These are phyloP conservation scores for Pantelozetes paolii DNA, from an alignment of 2,888 invertebrate genomes.

Conservation along the genomic window DNA sequence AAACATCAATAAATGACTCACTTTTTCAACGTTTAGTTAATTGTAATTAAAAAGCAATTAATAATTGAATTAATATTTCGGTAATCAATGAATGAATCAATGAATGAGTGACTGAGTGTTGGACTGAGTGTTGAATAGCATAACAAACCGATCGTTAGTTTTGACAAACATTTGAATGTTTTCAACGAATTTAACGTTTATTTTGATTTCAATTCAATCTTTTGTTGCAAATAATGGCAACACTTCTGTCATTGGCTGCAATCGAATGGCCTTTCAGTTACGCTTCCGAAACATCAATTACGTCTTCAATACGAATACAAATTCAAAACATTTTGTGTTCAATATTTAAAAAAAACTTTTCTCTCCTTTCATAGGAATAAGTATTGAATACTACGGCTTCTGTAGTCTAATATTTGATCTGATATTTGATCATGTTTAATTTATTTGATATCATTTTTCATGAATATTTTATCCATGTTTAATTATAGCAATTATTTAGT, in stretches of 20 bases:
- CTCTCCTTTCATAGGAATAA: too few species aligned
- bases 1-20: neutral
- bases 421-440: too few species aligned
- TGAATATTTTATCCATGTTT: too few species aligned
- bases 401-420: too few species aligned
- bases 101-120: neutral
- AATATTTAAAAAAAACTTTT: too few species aligned
- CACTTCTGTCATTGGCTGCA: slow-evolving; percentile 14
- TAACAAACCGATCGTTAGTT: neutral
- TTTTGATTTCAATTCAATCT: neutral
- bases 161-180: neutral
- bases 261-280: neutral
- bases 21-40: neutral
- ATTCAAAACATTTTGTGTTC: too few species aligned
- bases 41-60: neutral
- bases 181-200: slow-evolving; percentile 15
- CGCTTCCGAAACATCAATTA: too few species aligned
- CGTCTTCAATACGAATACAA: neutral
- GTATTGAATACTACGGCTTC: too few species aligned
- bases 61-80: neutral
- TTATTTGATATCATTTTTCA: too few species aligned
- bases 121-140: neutral
- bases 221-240: slow-evolving; percentile 33
- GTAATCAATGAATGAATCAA: neutral
- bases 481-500: too few species aligned